Conservation (phyloP, 35 echinoderm and acorn worm genomes). For the Patiria miniata region DNA sequence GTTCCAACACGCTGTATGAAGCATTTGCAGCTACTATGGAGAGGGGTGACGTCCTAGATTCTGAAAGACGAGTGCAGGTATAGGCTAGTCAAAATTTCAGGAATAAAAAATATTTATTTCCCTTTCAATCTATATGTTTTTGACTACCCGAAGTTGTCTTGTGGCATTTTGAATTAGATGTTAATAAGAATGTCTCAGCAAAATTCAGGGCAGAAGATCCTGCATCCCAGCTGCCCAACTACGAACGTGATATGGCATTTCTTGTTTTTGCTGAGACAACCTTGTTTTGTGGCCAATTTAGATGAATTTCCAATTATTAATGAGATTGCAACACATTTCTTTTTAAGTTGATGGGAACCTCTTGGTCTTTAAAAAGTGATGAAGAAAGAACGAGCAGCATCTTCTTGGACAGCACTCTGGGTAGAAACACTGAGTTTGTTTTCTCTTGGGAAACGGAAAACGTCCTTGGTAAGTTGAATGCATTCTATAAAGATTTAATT, state of each 20-base stretch:
- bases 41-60: constrained; percentile 20
- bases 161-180: too few species aligned
- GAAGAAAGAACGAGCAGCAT: background rate
- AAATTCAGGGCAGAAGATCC: too few species aligned
- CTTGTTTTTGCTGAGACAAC: too few species aligned
- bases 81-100: background rate
- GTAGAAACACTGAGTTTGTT: constrained; percentile 18
- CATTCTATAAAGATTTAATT: too few species aligned
- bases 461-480: background rate
- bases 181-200: too few species aligned
- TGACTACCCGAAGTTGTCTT: background rate
- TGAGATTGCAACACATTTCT: too few species aligned
- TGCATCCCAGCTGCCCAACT: too few species aligned
- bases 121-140: too few species aligned
- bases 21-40: constrained; percentile 53
- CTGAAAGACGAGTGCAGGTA: constrained; percentile 28
- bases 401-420: constrained; percentile 23
- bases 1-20: constrained; percentile 30
- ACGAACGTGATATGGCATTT: too few species aligned
- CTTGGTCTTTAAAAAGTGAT: background rate
- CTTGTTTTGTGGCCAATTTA: too few species aligned
- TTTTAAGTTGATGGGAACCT: constrained; percentile 23
- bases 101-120: too few species aligned
- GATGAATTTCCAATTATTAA: too few species aligned
- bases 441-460: background rate